Conservation (phyloP, 2,113 vertebrate genomes). For the Ptilonorhynchus violaceus region DNA sequence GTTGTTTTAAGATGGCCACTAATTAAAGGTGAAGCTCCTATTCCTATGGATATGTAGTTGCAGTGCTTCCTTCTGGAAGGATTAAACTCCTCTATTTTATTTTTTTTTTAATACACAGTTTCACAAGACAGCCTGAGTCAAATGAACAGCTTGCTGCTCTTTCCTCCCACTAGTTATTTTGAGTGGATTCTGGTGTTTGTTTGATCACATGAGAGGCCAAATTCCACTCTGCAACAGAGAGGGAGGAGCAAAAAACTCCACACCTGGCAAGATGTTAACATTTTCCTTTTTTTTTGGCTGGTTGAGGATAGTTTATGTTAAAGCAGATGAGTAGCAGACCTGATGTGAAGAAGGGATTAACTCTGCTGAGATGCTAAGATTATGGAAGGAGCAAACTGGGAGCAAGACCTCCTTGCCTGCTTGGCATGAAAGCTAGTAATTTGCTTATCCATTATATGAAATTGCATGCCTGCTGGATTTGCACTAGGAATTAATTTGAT, state of each 20-base stretch:
- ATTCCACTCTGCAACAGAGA: background rate
- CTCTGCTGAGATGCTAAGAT: background rate
- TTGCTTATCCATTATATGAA: background rate
- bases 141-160: constrained; percentile 25
- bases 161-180: background rate
- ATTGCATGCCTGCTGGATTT: background rate
- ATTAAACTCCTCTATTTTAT: background rate
- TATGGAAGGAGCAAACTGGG: background rate
- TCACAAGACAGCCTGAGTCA: background rate
- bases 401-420: background rate
- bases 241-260: rapidly evolving
- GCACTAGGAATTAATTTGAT: background rate
- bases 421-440: background rate
- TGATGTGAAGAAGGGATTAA: background rate
- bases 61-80: background rate
- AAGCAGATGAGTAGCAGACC: background rate
- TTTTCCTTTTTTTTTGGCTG: background rate
- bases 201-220: constrained; percentile 9
- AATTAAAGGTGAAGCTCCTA: background rate
- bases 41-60: background rate
- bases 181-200: background rate
- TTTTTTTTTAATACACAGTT: background rate
- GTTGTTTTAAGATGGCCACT: background rate
- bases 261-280: background rate
- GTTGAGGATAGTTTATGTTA: background rate